A percentile compares a stretch with the other conserved stretches of the same genome.
Evolutionary conservation across 2,113 vertebrate genomes (phyloP).

Genomic region (Hemibagrus wyckioides): DNA sequence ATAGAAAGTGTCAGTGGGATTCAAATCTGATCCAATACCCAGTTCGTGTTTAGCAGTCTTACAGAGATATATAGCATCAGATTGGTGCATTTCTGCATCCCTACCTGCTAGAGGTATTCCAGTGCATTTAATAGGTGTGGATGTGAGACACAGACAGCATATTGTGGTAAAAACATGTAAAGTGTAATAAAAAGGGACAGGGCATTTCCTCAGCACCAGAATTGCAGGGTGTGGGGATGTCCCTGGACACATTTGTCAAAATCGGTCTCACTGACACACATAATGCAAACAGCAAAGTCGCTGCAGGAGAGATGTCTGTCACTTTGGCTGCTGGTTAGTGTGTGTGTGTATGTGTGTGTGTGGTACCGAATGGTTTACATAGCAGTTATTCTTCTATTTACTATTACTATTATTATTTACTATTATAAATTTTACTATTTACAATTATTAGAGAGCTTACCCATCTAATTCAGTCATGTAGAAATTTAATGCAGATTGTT

Average conservation of each 20-base stretch:
- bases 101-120: not conserved
- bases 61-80: not conserved
- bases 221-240: constrained; percentile 42
- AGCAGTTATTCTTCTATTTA: not conserved
- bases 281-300: constrained; percentile 63
- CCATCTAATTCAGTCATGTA: not conserved
- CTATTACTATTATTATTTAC: too few relatives aligned
- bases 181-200: constrained; percentile 50
- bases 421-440: too few relatives aligned
- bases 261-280: constrained; percentile 61
- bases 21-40: not conserved
- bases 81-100: not conserved
- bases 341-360: constrained; percentile 13
- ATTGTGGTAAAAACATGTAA: constrained; percentile 15
- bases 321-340: constrained; percentile 9
- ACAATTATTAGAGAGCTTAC: not conserved
- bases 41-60: not conserved
- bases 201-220: constrained; percentile 46
- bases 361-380: not conserved
- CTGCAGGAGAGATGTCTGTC: constrained; percentile 43
- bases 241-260: constrained; percentile 60
- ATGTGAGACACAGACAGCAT: not conserved
- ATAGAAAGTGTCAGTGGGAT: not conserved
- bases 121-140: not conserved
- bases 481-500: not conserved